Conservation (phyloP, 2,797 vertebrate species). For the Tamandua tetradactyla region DNA sequence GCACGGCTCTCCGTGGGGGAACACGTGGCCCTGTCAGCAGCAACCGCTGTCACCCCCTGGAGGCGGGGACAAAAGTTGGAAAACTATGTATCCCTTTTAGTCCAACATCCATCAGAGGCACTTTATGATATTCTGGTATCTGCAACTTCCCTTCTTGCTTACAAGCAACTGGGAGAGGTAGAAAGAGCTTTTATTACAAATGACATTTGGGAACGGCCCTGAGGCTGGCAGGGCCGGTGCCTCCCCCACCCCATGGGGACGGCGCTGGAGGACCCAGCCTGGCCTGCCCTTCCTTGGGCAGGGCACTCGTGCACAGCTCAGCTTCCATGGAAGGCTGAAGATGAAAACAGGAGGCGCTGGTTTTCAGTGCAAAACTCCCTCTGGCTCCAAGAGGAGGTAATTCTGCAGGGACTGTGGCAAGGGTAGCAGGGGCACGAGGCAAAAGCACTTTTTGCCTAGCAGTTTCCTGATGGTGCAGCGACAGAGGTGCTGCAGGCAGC, state of each 20-base stretch:
- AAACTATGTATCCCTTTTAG: not conserved
- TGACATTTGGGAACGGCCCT: not conserved
- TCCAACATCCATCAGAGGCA: not conserved
- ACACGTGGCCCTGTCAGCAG: fast-evolving
- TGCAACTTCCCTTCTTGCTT: fast-evolving
- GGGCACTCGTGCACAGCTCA: fast-evolving
- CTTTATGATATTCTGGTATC: fast-evolving
- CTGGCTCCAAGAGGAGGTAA: slow-evolving; percentile 86
- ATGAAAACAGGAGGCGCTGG: fast-evolving
- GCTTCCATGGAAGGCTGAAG: fast-evolving
- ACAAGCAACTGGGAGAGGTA: not conserved
- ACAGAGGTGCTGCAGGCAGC: slow-evolving; percentile 85
- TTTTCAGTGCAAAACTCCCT: slow-evolving; percentile 78
- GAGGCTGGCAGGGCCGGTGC: not conserved
- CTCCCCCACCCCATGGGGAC: fast-evolving
- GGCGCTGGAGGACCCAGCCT: fast-evolving
- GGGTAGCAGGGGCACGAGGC: slow-evolving; percentile 82
- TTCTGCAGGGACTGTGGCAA: slow-evolving; percentile 80
- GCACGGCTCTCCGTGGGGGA: fast-evolving
- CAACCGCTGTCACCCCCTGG: fast-evolving
- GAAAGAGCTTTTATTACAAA: not conserved
- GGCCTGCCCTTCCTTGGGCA: not conserved
- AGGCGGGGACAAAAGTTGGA: not conserved
- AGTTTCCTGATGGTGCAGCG: slow-evolving; percentile 77
- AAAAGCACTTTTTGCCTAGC: slow-evolving; percentile 80